Evolutionary conservation across 2,888 invertebrate species (phyloP).

Genomic region (Agrochola litura): DNA sequence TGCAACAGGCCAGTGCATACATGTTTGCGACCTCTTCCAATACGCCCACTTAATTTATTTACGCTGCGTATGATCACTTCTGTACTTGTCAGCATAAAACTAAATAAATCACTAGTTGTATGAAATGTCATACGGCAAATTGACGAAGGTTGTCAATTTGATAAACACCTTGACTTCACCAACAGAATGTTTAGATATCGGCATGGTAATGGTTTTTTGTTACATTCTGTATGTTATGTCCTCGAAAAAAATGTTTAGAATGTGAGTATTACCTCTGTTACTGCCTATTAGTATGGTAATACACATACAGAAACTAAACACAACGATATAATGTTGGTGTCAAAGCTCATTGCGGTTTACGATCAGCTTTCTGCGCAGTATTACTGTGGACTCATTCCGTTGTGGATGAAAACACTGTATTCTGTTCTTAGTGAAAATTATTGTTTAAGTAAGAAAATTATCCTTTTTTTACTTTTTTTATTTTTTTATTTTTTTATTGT

Average conservation of each 20-base stretch:
- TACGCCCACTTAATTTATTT: no score
- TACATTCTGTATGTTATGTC: neutral
- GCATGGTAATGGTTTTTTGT: neutral
- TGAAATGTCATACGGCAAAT: no score
- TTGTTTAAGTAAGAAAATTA: neutral
- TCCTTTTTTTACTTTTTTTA: neutral
- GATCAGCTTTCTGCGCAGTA: slow-evolving; percentile 38
- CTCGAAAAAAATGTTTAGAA: neutral
- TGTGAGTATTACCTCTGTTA: neutral
- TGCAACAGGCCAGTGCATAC: no score
- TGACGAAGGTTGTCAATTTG: no score
- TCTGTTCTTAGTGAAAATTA: slow-evolving; percentile 21
- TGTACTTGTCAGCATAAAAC: no score
- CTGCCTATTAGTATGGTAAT: neutral
- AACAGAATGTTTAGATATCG: neutral
- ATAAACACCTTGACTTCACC: no score
- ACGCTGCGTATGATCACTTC: no score
- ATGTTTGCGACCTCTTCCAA: no score
- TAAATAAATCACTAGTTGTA: no score
- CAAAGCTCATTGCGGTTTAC: slow-evolving; percentile 52
- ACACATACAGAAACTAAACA: slow-evolving; percentile 1
- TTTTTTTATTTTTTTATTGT: no score
- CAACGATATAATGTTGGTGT: slow-evolving; percentile 30
- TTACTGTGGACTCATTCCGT: slow-evolving; percentile 43
- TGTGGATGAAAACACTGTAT: slow-evolving; percentile 41